Evolutionary conservation across 2,113 vertebrate species (phyloP).

Genomic region (Puffinus mauretanicus): DNA sequence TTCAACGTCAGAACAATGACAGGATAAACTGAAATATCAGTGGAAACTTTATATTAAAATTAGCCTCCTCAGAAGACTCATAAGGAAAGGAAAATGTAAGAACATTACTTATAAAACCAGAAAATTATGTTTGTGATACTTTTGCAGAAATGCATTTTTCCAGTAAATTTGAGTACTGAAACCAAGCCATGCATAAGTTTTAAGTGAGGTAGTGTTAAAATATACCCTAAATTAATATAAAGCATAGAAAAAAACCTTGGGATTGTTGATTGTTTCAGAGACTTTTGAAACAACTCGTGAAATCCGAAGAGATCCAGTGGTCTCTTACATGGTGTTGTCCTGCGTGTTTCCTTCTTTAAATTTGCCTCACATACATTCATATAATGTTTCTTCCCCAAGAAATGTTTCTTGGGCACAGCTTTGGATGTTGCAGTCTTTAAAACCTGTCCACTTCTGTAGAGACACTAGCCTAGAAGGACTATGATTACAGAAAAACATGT

Average conservation of each 20-base stretch:
- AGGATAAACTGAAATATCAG: neutral
- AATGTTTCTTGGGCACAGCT: neutral
- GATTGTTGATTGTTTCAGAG: neutral
- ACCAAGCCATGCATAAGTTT: neutral
- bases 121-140: neutral
- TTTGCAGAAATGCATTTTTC: neutral
- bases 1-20: neutral
- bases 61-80: neutral
- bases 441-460: neutral
- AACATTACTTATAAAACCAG: neutral
- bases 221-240: neutral
- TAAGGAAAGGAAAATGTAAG: neutral
- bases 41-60: neutral
- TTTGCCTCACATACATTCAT: neutral
- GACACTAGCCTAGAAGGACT: neutral
- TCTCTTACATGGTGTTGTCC: fast-evolving
- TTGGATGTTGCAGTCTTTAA: neutral
- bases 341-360: neutral
- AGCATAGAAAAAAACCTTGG: neutral
- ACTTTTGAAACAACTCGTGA: neutral
- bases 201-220: neutral
- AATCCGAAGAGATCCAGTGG: neutral
- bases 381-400: neutral
- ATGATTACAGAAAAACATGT: neutral
- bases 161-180: neutral